Conservation (phyloP, 2,113 vertebrate species). For the Seriola aureovittata region DNA sequence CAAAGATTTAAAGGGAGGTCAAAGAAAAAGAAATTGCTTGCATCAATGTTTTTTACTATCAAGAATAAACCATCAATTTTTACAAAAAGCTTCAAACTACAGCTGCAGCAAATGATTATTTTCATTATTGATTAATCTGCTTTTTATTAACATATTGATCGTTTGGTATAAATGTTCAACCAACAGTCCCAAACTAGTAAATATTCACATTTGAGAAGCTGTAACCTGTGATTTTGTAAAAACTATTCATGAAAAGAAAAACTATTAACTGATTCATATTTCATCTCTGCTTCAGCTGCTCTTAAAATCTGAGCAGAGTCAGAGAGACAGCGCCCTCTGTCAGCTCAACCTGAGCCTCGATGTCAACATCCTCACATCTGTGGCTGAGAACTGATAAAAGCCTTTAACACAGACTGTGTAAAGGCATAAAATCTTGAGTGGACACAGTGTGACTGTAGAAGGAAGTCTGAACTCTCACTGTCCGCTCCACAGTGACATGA, state of each 20-base stretch:
- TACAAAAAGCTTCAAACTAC: background rate
- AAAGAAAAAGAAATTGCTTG: background rate
- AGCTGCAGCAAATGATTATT: background rate
- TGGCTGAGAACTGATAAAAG: too few species aligned
- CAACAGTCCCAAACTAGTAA: background rate
- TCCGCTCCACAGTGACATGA: too few species aligned
- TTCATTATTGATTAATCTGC: background rate
- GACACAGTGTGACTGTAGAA: too few species aligned
- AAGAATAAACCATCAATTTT: background rate
- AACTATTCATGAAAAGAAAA: too few species aligned
- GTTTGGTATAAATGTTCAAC: too few species aligned
- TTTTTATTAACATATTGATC: too few species aligned
- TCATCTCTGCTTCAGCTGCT: background rate
- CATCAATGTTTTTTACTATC: background rate
- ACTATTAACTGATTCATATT: too few species aligned
- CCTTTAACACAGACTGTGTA: too few species aligned
- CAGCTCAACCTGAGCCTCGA: background rate
- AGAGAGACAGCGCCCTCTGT: slow-evolving; percentile 26
- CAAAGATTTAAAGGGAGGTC: background rate
- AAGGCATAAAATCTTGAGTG: too few species aligned
- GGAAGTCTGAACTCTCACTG: too few species aligned
- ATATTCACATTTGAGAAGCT: background rate
- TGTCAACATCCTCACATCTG: too few species aligned
- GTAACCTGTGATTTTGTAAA: background rate
- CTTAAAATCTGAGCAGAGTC: background rate